Conservation (phyloP, 1,140 invertebrate species). For the Drosophila nigromelanica region DNA sequence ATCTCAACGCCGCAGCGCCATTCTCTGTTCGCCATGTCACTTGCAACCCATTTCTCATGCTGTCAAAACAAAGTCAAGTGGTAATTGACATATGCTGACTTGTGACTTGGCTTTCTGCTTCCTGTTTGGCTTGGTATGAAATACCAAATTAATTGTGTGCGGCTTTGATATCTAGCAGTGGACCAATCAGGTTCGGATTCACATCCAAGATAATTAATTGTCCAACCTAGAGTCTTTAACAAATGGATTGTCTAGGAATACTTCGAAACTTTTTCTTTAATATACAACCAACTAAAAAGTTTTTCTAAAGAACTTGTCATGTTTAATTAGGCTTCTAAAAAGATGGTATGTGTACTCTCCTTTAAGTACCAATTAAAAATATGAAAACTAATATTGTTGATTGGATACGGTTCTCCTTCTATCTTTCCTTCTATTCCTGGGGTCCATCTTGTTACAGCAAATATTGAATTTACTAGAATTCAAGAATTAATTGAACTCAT, state of each 20-base stretch:
- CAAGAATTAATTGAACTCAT: background rate
- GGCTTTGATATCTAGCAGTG: background rate
- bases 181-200: background rate
- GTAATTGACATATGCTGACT: conserved; percentile 80
- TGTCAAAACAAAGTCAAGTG: conserved; percentile 74
- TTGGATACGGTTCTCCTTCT: too few species aligned
- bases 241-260: background rate
- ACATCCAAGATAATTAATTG: conserved; percentile 4
- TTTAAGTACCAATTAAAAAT: too few species aligned
- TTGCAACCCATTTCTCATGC: conserved; percentile 62
- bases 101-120: conserved; percentile 16
- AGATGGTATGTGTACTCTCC: too few species aligned
- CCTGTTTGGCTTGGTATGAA: conserved; percentile 4
- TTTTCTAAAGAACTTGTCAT: too few species aligned
- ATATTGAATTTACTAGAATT: background rate
- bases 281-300: too few species aligned
- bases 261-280: background rate
- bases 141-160: conserved; percentile 42
- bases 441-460: too few species aligned
- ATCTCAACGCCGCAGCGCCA: background rate
- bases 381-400: too few species aligned
- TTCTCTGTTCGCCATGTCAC: conserved; percentile 5
- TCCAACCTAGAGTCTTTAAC: too few species aligned
- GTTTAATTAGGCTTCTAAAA: too few species aligned
- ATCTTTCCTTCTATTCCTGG: too few species aligned